phyloP scores from a whole-genome alignment of 2,113 vertebrate genomes.

The Odontophorus gujanensis region DNA sequence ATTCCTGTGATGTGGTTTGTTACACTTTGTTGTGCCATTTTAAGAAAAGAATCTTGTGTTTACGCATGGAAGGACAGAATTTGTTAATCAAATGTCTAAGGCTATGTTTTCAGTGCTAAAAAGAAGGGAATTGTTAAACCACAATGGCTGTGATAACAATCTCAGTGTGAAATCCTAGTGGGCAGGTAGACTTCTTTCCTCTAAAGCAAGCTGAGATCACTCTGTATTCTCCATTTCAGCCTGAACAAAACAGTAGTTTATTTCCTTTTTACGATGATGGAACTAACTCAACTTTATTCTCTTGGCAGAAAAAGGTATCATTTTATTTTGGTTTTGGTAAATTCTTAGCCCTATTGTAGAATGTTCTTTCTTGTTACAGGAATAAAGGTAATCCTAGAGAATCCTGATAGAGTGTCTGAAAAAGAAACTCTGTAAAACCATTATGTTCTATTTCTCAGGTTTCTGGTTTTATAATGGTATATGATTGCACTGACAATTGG shows the following conservation, averaged over 20 bases:
- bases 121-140: conserved; percentile 42
- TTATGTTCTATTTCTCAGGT: not conserved
- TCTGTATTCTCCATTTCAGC: not conserved
- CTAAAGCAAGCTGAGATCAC: conserved; percentile 18
- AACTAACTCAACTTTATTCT: not conserved
- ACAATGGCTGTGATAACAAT: conserved; percentile 42
- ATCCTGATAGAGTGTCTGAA: conserved; percentile 37
- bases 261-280: conserved; percentile 8
- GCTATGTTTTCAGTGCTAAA: conserved; percentile 35
- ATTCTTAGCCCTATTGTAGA: conserved; percentile 62
- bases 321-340: conserved; percentile 37
- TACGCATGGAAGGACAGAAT: conserved; percentile 14
- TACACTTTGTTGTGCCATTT: conserved; percentile 10
- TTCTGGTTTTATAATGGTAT: conserved; percentile 47
- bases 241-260: conserved; percentile 34
- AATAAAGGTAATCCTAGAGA: conserved; percentile 68
- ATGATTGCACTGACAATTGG: conserved; percentile 58
- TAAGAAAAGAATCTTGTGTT: conserved; percentile 31
- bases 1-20: not conserved
- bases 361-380: conserved; percentile 41
- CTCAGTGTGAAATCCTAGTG: conserved; percentile 62
- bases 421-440: conserved; percentile 48
- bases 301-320: conserved; percentile 6
- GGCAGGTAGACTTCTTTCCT: not conserved
- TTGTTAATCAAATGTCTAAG: conserved; percentile 36